Evolutionary conservation across 2,888 invertebrate genomes (phyloP).

Genomic region (Drosophila kanekoi): DNA sequence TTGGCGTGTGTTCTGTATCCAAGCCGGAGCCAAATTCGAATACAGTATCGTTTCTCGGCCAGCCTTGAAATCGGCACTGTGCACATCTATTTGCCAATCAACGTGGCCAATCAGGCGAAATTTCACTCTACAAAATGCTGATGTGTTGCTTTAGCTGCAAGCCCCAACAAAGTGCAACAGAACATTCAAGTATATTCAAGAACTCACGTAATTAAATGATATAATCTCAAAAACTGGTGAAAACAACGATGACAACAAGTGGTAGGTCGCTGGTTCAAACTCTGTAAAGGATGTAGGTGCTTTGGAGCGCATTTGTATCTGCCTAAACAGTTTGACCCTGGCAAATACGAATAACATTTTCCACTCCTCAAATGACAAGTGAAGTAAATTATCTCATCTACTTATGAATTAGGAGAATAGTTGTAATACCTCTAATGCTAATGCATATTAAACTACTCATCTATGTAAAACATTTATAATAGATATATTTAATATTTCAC

Average conservation of each 20-base stretch:
- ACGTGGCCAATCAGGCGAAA: constrained; percentile 51
- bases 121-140: constrained; percentile 29
- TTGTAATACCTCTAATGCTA: not conserved
- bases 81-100: constrained; percentile 59
- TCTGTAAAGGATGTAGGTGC: too few relatives aligned
- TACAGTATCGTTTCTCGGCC: constrained; percentile 2
- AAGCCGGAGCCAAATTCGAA: constrained; percentile 11
- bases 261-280: too few relatives aligned
- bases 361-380: too few relatives aligned
- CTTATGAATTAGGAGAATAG: too few relatives aligned
- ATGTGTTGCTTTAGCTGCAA: constrained; percentile 17
- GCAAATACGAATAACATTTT: too few relatives aligned
- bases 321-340: too few relatives aligned
- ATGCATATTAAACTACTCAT: constrained; percentile 3
- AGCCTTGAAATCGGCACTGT: constrained; percentile 53
- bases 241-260: too few relatives aligned
- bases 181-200: constrained; percentile 7
- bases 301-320: too few relatives aligned
- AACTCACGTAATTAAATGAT: not conserved
- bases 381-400: too few relatives aligned
- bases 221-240: not conserved
- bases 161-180: constrained; percentile 14
- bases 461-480: not conserved
- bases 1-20: constrained; percentile 62
- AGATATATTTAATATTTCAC: constrained; percentile 3